Base-by-base conservation (phyloP, 2,888 invertebrate genomes). In the Drosophila lutescens region DNA sequence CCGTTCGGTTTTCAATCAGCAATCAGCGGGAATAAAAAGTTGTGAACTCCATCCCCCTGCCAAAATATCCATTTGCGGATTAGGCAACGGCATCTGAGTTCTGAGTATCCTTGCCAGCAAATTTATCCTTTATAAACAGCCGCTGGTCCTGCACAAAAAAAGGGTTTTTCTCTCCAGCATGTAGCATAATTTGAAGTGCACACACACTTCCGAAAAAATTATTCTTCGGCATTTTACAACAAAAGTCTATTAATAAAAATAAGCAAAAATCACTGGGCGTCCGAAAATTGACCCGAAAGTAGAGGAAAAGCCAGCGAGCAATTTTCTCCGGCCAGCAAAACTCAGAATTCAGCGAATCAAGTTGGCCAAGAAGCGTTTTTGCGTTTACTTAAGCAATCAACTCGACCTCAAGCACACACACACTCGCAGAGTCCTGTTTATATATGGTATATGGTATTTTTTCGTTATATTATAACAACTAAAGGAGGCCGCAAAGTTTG, bases 321-420 rank as follows among this genome's bases (percentile, higher is more conserved):
- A 62, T 55, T 59, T 59, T 72, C 38, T 26, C 49, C 75, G 77
- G 80, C 77, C 78, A 84, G 76, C 81, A 69, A 66, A 79, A 76
- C 78, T 79, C 76, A 81, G 79, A 79, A 76, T 79, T 79, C 76
- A 81, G 79, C 81, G 84, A 79, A 85, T 80, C 82, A 78, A 75
- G 71, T 63, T 72, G 69, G 50, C 56, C 50, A 51, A 53, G 32
- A 54, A 67, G 63, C 65, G 47, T 30, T 81, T 70, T 63, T 70
- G 79, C 86, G 85, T 87, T 86, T 86, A 83, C 85, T 86, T 87
- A 85, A 86, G 88, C 85, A 86, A 86, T 86, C 85, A 86, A 83
- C 88, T 86, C 86, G 82, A 87, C 83, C 87, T 79, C 84, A 86
- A 79, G 79, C 78, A 77, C 62, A 74, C 30, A 30, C 30, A 8